A percentile compares a stretch with the other conserved stretches of the same genome.
Evolutionary conservation across 2,113 vertebrate genomes (phyloP).

Genomic region (Guaruba guarouba): DNA sequence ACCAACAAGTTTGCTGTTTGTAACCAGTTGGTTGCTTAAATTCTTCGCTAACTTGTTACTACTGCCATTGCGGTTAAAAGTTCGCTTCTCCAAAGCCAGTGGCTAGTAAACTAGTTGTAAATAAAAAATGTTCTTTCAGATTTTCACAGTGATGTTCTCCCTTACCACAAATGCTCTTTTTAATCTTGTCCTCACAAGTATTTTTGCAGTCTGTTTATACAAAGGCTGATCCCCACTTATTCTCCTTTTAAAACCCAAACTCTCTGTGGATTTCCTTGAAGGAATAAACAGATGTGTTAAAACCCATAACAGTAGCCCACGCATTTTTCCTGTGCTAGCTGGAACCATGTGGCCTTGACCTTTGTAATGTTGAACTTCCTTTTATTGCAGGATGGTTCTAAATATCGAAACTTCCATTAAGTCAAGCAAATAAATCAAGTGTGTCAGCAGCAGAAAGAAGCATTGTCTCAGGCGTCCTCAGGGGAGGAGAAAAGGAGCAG

Average conservation of each 20-base stretch:
- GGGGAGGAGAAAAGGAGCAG: not conserved
- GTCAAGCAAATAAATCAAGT: constrained; percentile 46
- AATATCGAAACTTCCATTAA: constrained; percentile 62
- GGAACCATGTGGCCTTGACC: constrained; percentile 37
- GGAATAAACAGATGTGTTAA: not conserved
- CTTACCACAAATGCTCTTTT: not conserved
- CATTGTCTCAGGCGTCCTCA: constrained; percentile 15
- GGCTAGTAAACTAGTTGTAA: not conserved
- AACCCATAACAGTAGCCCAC: not conserved
- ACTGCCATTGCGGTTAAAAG: not conserved
- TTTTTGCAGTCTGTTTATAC: not conserved
- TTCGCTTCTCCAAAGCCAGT: not conserved
- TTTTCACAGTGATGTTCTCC: not conserved
- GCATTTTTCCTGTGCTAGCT: not conserved
- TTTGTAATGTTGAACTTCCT: constrained; percentile 58
- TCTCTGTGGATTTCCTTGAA: not conserved
- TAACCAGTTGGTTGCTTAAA: not conserved
- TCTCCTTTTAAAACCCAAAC: not conserved
- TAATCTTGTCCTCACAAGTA: not conserved
- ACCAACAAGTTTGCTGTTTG: not conserved
- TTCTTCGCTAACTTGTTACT: not conserved
- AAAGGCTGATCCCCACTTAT: not conserved
- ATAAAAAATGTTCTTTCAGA: not conserved
- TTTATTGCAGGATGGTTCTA: constrained; percentile 63
- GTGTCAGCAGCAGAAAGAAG: constrained; percentile 23